Percentiles rank a stretch among this genome's conserved stretches.
Evolutionary conservation across 2,797 vertebrate genomes (phyloP).

Genomic region (Astyanax mexicanus): DNA sequence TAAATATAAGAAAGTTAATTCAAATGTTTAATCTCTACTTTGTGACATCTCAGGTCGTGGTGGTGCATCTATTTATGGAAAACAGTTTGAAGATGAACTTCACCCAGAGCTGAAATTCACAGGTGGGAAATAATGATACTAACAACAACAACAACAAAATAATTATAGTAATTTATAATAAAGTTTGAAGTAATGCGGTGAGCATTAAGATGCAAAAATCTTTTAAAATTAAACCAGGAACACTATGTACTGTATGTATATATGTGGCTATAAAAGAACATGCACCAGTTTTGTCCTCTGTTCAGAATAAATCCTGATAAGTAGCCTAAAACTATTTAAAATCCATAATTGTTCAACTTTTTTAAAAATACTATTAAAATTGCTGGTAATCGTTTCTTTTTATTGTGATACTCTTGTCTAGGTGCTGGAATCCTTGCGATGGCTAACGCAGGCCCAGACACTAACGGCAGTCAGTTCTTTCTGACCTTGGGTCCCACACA

Average conservation of each 20-base stretch:
- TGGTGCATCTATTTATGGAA: slow-evolving; percentile 90
- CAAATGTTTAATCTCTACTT: too few species aligned
- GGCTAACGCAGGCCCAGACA: slow-evolving; percentile 94
- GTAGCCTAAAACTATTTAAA: not conserved
- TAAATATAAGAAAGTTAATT: too few species aligned
- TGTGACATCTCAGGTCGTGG: slow-evolving; percentile 83
- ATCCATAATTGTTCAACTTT: not conserved
- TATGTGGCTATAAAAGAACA: not conserved
- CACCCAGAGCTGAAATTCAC: slow-evolving; percentile 90
- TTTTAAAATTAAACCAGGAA: too few species aligned
- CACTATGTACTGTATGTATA: too few species aligned
- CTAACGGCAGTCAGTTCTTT: slow-evolving; percentile 97
- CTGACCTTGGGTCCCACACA: slow-evolving; percentile 88
- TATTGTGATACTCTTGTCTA: slow-evolving; percentile 53
- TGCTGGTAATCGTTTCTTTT: not conserved
- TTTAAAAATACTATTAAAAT: not conserved
- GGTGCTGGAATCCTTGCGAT: slow-evolving; percentile 95
- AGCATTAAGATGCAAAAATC: too few species aligned
- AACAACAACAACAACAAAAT: too few species aligned
- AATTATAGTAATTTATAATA: too few species aligned
- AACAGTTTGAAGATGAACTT: slow-evolving; percentile 93
- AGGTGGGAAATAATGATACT: slow-evolving; percentile 79
- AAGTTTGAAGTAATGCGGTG: too few species aligned
- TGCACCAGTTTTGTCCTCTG: not conserved
- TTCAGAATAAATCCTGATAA: not conserved